Percentiles rank a stretch among this genome's conserved stretches.
Evolutionary conservation across 30 jellyfish, hydroid and myxozoan genomes (phyloP).

Genomic region (Hydra vulgaris): DNA sequence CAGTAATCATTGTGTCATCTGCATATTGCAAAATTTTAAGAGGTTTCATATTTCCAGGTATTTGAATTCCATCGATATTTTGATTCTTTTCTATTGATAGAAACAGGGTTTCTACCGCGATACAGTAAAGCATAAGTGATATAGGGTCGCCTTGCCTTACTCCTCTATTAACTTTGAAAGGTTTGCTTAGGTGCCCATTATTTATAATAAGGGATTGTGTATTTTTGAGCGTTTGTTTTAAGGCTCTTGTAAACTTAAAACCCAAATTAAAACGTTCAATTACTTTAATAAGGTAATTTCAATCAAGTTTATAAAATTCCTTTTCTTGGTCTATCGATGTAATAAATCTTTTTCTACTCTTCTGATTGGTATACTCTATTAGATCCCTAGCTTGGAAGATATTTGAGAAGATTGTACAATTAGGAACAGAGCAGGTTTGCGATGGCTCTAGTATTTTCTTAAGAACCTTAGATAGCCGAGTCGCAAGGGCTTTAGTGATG

Average conservation of each 20-base stretch:
- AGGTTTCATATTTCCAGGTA: neutral
- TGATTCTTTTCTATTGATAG: neutral
- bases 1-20: neutral
- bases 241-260: neutral
- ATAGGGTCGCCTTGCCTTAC: neutral
- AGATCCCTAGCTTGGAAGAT: conserved; percentile 12
- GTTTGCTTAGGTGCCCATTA: neutral
- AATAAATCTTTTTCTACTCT: conserved; percentile 1
- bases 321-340: conserved; percentile 35
- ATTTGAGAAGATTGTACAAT: conserved; percentile 25
- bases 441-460: conserved; percentile 2
- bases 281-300: conserved; percentile 18
- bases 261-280: conserved; percentile 9
- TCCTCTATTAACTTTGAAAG: neutral
- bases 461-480: conserved; percentile 4
- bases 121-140: neutral
- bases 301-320: conserved; percentile 32
- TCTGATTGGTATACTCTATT: conserved; percentile 1
- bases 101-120: neutral
- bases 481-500: conserved; percentile 9
- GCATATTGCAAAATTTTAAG: neutral
- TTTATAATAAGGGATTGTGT: neutral
- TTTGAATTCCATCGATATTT: neutral
- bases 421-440: conserved; percentile 44
- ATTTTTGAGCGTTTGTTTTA: neutral